Evolutionary conservation across 2,888 invertebrate species (phyloP).

Genomic region (Orgyia antiqua): DNA sequence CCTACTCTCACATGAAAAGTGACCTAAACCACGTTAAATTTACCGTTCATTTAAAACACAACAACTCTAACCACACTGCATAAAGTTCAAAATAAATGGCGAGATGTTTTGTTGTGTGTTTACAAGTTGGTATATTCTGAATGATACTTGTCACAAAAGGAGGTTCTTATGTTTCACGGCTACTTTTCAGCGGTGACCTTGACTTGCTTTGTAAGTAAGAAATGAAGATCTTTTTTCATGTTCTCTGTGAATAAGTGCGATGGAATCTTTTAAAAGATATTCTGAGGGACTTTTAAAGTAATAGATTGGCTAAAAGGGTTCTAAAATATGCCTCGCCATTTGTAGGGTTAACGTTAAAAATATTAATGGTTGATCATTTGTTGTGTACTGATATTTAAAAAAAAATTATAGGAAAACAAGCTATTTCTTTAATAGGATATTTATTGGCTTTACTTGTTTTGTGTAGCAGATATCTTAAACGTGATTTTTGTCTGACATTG

Average conservation of each 20-base stretch:
- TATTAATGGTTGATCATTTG: background rate
- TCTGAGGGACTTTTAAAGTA: background rate
- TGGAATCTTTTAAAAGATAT: constrained; percentile 10
- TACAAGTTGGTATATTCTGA: constrained; percentile 20
- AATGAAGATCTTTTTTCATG: constrained; percentile 24
- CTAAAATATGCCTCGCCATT: background rate
- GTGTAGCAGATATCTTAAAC: too few species aligned
- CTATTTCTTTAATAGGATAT: too few species aligned
- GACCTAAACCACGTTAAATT: constrained; percentile 10
- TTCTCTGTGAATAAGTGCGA: constrained; percentile 15
- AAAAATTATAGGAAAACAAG: too few species aligned
- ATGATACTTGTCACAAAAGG: constrained; percentile 28
- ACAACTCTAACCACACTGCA: background rate
- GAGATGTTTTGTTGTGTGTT: constrained; percentile 13
- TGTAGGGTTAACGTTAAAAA: constrained; percentile 17
- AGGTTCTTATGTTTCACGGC: constrained; percentile 20
- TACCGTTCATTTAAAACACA: constrained; percentile 2
- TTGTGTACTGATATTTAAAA: too few species aligned
- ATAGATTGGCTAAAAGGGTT: background rate
- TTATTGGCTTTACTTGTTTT: too few species aligned
- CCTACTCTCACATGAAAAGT: constrained; percentile 22
- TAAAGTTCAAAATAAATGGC: constrained; percentile 9
- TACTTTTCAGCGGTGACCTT: constrained; percentile 28
- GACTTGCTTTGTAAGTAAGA: constrained; percentile 23
- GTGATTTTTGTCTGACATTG: too few species aligned